These are phyloP conservation scores for Celastrina argiolus DNA, from an alignment of 2,888 invertebrate species.

Conservation along the genomic window DNA sequence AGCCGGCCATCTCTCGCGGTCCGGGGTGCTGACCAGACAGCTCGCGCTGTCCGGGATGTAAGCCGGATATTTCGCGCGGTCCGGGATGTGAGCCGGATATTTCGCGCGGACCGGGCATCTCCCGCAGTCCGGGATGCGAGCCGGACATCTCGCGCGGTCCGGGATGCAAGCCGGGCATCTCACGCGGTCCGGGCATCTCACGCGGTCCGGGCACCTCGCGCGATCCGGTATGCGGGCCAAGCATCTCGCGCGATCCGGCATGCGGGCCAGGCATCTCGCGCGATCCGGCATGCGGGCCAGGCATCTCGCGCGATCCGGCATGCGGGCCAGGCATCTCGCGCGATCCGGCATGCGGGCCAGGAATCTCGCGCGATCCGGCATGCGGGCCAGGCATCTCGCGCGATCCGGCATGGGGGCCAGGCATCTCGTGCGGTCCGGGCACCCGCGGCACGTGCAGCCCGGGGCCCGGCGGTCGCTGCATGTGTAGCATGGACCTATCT, in stretches of 20 bases:
- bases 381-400: conserved; percentile 33
- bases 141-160: conserved; percentile 33
- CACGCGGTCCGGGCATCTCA: not conserved
- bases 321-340: conserved; percentile 26
- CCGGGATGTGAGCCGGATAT: conserved; percentile 26
- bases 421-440: not conserved
- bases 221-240: too few species aligned
- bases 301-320: conserved; percentile 31
- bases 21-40: not conserved
- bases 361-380: too few species aligned
- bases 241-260: conserved; percentile 31
- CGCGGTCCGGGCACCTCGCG: conserved; percentile 28
- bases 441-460: conserved; percentile 28
- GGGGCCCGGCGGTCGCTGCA: conserved; percentile 27
- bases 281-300: too few species aligned
- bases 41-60: conserved; percentile 31
- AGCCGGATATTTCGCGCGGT: conserved; percentile 34
- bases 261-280: conserved; percentile 26
- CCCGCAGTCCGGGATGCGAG: conserved; percentile 29
- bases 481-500: conserved; percentile 25
- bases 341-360: too few species aligned
- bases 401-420: conserved; percentile 26
- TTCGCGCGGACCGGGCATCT: not conserved
- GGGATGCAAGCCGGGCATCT: conserved; percentile 26
- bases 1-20: not conserved